Conservation (phyloP, 2,888 invertebrate species). For the Nesidiocoris tenuis region DNA sequence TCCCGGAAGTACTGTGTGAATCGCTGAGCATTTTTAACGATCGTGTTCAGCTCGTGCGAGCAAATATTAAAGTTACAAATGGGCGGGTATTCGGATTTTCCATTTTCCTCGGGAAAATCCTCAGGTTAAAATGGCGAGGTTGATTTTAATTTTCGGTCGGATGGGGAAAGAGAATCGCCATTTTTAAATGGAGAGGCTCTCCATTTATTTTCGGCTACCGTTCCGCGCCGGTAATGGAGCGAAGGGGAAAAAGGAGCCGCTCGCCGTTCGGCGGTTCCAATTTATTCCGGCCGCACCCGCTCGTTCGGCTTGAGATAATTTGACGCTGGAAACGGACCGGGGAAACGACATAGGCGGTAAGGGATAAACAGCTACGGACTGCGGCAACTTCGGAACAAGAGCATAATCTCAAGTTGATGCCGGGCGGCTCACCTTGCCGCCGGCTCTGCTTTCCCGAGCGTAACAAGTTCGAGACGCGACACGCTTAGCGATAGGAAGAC, state of each 20-base stretch:
- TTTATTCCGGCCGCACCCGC: neutral
- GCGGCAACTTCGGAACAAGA: neutral
- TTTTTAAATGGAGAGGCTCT: neutral
- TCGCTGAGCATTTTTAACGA: too few relatives aligned
- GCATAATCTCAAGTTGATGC: neutral
- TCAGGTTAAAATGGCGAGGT: too few relatives aligned
- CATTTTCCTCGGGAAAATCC: neutral
- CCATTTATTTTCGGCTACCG: neutral
- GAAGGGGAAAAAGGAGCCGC: neutral
- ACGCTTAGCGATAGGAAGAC: neutral
- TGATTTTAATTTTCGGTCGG: neutral
- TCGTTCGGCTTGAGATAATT: neutral
- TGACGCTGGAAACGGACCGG: neutral
- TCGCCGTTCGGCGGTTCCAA: neutral
- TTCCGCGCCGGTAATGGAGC: neutral
- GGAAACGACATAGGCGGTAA: too few relatives aligned
- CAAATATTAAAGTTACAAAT: too few relatives aligned
- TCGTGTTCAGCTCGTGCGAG: too few relatives aligned
- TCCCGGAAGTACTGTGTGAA: too few relatives aligned
- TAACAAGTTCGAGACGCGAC: neutral
- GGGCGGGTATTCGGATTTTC: neutral
- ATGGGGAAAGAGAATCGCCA: neutral
- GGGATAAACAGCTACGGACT: neutral
- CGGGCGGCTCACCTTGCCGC: neutral
- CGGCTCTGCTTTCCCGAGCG: neutral